Percentiles rank a stretch among this genome's conserved stretches.
phyloP scores from a whole-genome alignment of 2,888 invertebrate species.

The Lasioglossum figueresi region DNA sequence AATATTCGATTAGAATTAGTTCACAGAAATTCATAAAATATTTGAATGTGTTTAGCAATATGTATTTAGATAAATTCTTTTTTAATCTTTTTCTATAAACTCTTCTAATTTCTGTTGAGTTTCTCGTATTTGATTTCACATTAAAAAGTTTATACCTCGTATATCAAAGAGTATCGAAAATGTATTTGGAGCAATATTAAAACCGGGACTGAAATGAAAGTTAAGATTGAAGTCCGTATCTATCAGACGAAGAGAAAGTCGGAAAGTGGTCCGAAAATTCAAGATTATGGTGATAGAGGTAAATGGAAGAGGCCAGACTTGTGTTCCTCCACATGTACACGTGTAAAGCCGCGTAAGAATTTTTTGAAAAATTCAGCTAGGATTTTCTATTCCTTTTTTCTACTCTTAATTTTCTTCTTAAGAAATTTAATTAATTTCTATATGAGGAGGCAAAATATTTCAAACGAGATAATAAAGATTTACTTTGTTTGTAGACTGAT shows the following conservation, averaged over 20 bases:
- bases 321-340: slow-evolving; percentile 2
- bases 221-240: slow-evolving; percentile 53
- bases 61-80: not conserved
- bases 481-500: not conserved
- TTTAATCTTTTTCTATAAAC: not conserved
- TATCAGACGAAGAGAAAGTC: slow-evolving; percentile 57
- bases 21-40: not conserved
- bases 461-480: too few species aligned
- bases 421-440: not conserved
- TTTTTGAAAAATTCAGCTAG: not conserved
- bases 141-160: slow-evolving; percentile 4
- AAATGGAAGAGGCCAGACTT: slow-evolving; percentile 32
- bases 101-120: not conserved
- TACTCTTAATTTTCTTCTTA: not conserved
- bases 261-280: slow-evolving; percentile 58
- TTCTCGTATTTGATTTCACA: not conserved
- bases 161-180: slow-evolving; percentile 36
- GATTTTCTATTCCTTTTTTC: not conserved
- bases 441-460: not conserved
- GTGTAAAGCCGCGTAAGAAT: not conserved
- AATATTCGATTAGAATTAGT: not conserved
- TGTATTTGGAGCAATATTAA: slow-evolving; percentile 55
- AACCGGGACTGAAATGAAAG: slow-evolving; percentile 50
- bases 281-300: slow-evolving; percentile 47
- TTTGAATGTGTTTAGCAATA: not conserved